These are phyloP conservation scores for Apamea crenata DNA, from an alignment of 2,888 invertebrate genomes.

Conservation along the genomic window DNA sequence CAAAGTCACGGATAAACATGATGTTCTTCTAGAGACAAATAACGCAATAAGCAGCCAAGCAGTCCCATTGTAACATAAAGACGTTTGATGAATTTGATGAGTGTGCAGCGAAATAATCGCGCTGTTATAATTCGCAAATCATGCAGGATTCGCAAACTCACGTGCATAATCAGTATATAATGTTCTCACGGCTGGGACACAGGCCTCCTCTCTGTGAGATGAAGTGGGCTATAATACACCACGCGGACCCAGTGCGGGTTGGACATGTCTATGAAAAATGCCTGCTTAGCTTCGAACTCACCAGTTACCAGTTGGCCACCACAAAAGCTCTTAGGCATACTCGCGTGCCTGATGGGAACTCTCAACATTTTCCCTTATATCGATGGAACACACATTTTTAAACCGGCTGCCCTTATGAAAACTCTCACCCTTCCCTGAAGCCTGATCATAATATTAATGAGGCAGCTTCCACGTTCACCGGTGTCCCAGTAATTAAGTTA, in stretches of 20 bases:
- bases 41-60: not conserved
- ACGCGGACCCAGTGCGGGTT: not conserved
- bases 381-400: conserved; percentile 8
- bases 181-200: not conserved
- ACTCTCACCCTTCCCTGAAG: not conserved
- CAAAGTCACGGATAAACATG: not conserved
- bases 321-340: not conserved
- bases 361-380: not conserved
- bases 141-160: not conserved
- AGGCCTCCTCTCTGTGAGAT: not conserved
- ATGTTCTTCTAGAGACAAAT: not conserved
- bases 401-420: conserved; percentile 2
- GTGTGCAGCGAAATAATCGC: not conserved
- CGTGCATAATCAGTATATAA: not conserved
- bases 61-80: not conserved
- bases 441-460: not conserved
- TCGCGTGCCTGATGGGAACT: not conserved
- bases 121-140: not conserved
- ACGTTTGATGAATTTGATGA: not conserved
- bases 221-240: not conserved
- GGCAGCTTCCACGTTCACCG: conserved; percentile 14
- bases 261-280: not conserved
- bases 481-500: conserved; percentile 46
- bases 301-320: not conserved
- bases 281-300: not conserved